A percentile compares a stretch with the other conserved stretches of the same genome.
Conservation (phyloP, 2,797 vertebrate species). For the Remorina albescens region DNA sequence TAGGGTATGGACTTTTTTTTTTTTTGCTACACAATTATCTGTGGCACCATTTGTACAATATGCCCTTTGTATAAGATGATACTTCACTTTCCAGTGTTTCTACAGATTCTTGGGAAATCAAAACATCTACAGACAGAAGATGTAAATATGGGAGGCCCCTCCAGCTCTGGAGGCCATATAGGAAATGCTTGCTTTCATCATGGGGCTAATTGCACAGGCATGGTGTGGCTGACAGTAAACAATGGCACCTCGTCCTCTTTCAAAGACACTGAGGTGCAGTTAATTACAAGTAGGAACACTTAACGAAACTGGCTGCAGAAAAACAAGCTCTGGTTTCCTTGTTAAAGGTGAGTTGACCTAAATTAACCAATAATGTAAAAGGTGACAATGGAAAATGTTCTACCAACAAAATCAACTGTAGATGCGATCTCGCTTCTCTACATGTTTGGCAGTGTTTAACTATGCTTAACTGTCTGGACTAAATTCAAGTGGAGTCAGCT, state of each 20-base stretch:
- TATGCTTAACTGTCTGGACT: conserved; percentile 63
- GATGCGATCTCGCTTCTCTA: conserved; percentile 60
- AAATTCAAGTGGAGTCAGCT: conserved; percentile 65
- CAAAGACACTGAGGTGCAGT: background rate
- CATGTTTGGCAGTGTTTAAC: conserved; percentile 59
- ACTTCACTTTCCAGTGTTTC: background rate
- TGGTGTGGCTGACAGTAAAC: conserved; percentile 6
- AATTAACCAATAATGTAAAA: conserved; percentile 46
- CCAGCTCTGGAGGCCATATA: background rate
- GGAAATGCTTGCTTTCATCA: background rate
- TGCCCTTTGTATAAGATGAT: no score
- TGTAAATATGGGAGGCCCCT: background rate
- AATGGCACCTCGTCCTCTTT: background rate
- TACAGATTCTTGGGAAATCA: background rate
- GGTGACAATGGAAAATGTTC: conserved; percentile 44
- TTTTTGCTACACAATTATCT: background rate
- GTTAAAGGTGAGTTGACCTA: conserved; percentile 20
- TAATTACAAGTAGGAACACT: conserved; percentile 12
- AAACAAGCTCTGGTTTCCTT: conserved; percentile 31
- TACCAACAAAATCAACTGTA: conserved; percentile 41
- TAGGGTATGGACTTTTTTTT: background rate
- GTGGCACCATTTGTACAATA: background rate
- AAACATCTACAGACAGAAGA: background rate
- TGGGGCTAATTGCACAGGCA: background rate
- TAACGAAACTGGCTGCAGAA: conserved; percentile 16